A percentile compares a stretch with the other conserved stretches of the same genome.
phyloP scores from a whole-genome alignment of 35 echinoderm and acorn worm species.

The Hemicentrotus pulcherrimus region DNA sequence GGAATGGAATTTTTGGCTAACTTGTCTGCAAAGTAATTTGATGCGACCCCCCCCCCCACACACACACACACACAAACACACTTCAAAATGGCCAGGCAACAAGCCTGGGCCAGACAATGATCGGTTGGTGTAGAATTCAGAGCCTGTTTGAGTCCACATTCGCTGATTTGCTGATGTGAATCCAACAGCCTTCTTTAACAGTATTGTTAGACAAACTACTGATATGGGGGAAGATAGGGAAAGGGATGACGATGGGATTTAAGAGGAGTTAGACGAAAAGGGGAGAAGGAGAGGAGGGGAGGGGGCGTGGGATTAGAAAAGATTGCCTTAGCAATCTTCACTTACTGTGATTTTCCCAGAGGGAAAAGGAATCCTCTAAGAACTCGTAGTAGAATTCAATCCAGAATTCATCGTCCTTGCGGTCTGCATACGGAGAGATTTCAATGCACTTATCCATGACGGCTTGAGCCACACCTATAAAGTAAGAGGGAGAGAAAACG shows the following conservation, averaged over 20 bases:
- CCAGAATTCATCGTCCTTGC: constrained; percentile 31
- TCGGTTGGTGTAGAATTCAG: no score
- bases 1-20: no score
- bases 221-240: background rate
- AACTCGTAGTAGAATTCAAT: constrained; percentile 37
- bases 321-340: background rate
- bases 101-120: no score
- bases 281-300: background rate
- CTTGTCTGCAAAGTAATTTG: no score
- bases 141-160: no score
- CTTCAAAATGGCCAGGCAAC: no score
- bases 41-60: no score
- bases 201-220: background rate
- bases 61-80: no score
- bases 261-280: background rate
- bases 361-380: constrained; percentile 15
- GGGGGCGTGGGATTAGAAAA: no score
- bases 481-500: background rate
- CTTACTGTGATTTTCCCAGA: constrained; percentile 6
- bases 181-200: no score
- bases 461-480: background rate
- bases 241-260: background rate
- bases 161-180: no score
- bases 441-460: constrained; percentile 38
- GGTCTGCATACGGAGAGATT: background rate